These are phyloP conservation scores for Guaruba guarouba DNA, from an alignment of 2,113 vertebrate species.

Conservation along the genomic window DNA sequence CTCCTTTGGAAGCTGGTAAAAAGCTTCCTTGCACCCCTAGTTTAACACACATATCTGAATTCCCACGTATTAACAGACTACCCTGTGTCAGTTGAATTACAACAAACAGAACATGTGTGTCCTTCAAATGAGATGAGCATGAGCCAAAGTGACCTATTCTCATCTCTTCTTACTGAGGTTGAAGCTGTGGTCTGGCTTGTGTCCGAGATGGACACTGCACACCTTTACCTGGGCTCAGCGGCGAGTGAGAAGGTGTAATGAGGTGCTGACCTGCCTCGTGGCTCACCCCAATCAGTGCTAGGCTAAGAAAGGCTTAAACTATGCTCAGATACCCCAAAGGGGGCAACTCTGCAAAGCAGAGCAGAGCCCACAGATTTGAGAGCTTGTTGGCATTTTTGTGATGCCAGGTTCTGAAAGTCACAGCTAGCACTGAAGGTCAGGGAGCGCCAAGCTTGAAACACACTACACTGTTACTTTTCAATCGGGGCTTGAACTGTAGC, in stretches of 20 bases:
- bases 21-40: neutral
- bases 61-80: neutral
- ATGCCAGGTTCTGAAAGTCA: neutral
- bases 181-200: neutral
- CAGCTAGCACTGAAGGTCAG: neutral
- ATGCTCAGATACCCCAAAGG: neutral
- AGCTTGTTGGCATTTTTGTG: neutral
- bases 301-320: neutral
- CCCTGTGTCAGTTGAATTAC: neutral
- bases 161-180: neutral
- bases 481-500: neutral
- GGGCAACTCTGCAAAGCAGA: neutral
- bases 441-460: neutral
- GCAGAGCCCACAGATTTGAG: neutral
- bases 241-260: neutral
- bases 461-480: neutral
- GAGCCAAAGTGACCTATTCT: neutral
- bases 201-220: neutral
- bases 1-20: neutral
- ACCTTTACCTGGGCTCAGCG: neutral
- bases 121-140: neutral
- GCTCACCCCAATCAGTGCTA: neutral
- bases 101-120: neutral
- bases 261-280: accelerated
- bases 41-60: neutral